A percentile compares a stretch with the other conserved stretches of the same genome.
Conservation (phyloP, 2,797 vertebrate species). For the Diplodus sargus region DNA sequence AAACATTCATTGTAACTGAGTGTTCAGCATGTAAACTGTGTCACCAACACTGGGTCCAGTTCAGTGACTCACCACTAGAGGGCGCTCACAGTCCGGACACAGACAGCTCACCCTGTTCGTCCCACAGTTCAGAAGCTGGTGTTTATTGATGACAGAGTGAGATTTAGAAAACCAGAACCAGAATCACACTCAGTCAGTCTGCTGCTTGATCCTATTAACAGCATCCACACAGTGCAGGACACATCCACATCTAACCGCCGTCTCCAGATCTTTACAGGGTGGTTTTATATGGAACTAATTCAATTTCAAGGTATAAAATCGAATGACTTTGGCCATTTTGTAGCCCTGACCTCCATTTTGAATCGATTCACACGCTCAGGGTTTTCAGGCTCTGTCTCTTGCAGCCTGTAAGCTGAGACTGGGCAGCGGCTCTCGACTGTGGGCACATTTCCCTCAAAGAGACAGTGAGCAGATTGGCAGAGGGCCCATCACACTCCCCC, state of each 20-base stretch:
- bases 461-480: constrained; percentile 44
- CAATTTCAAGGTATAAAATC: background rate
- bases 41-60: background rate
- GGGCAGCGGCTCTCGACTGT: constrained; percentile 28
- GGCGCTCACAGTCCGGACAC: constrained; percentile 14
- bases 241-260: background rate
- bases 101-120: background rate
- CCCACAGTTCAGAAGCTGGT: background rate
- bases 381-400: background rate
- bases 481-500: constrained; percentile 24
- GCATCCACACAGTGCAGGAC: background rate
- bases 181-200: constrained; percentile 5
- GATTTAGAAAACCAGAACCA: constrained; percentile 14
- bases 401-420: constrained; percentile 51
- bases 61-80: constrained; percentile 45
- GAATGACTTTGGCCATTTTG: constrained; percentile 8
- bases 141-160: constrained; percentile 58
- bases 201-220: background rate
- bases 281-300: background rate
- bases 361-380: constrained; percentile 14
- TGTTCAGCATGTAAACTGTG: background rate
- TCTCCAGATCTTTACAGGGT: background rate
- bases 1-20: no score
- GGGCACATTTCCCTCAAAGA: constrained; percentile 45
- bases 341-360: constrained; percentile 24